These are phyloP conservation scores for Orthonychiurus folsomi DNA, from an alignment of 2,888 invertebrate genomes.

Conservation along the genomic window DNA sequence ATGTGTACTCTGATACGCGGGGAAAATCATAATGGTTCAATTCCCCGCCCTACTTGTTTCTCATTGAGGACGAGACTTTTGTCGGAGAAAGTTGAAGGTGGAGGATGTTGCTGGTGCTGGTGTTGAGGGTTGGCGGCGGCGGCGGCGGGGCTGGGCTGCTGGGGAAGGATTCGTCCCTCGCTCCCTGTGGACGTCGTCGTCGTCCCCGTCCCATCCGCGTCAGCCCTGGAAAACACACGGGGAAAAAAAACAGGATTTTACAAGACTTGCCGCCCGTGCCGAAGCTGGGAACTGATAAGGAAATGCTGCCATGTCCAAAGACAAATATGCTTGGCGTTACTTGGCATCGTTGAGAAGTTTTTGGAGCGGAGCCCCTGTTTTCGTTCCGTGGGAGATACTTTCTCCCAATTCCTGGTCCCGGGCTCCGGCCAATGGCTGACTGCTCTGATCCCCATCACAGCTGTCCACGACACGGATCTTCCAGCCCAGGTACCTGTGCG, in stretches of 20 bases:
- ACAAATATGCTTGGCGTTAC: too few species aligned
- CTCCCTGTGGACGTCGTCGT: not conserved
- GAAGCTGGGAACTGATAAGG: too few species aligned
- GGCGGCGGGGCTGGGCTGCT: not conserved
- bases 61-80: conserved; percentile 22
- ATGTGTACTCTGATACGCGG: too few species aligned
- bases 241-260: too few species aligned
- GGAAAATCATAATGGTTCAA: conserved; percentile 13
- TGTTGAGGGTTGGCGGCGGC: not conserved
- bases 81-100: too few species aligned
- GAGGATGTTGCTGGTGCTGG: not conserved
- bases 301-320: too few species aligned
- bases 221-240: conserved; percentile 7
- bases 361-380: not conserved
- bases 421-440: not conserved
- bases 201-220: not conserved
- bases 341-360: not conserved
- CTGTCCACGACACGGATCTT: conserved; percentile 82
- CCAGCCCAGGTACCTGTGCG: conserved; percentile 89
- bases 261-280: too few species aligned
- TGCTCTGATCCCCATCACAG: too few species aligned
- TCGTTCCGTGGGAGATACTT: too few species aligned
- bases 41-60: conserved; percentile 25
- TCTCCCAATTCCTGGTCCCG: not conserved
- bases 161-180: not conserved